Evolutionary conservation across 2,797 vertebrate genomes (phyloP), one percentile per base, ranked within the genome.

Genomic region (Oryzias sinensis): DNA sequence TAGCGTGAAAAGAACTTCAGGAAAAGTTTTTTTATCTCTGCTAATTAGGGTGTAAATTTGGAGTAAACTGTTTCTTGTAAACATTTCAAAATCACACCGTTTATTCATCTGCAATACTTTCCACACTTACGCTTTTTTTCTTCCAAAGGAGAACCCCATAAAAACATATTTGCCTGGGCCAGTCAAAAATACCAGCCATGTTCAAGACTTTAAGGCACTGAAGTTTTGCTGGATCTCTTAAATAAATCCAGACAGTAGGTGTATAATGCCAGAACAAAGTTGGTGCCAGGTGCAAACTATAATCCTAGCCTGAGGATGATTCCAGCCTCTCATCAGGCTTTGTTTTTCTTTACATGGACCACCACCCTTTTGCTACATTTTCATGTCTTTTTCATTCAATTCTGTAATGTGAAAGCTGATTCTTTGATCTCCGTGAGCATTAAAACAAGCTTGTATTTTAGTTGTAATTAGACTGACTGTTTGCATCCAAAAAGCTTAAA

Each of bases 241-340:
- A 53, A 41, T 40, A 53, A 53, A 53, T 42, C 20, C 51, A 42
- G 50, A 41, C 20, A 24, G 37, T 41, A 24, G 9, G 44, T 22
- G 5, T 46, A 18, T 46, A 46, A 46, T 13, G 18, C 18, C 18
- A 46, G 13, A 46, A 18, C 15, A 46, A 20, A 13, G 9, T 17
- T 46, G 18, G 44, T 46, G 44, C 44, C 44, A 46, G 44, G 44
- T 46, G 44, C 44, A 46, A 46, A 46, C 44, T 20, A 46, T 22
- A 46, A 46, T 22, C 11, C 44, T 46, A 13, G 44, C 44, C 33
- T 18, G 13, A 46, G 18, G 44, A 46, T 22, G 18, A 46, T 46
- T 46, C 44, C 44, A 46, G 20, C 44, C 44, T 22, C 20, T 46
- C 20, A 20, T 46, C 44, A 46, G 44, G 18, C 11, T 14, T 46